A percentile compares a stretch with the other conserved stretches of the same genome.
Conservation (phyloP, 2,888 invertebrate species). For the Malthinus flaveolus region DNA sequence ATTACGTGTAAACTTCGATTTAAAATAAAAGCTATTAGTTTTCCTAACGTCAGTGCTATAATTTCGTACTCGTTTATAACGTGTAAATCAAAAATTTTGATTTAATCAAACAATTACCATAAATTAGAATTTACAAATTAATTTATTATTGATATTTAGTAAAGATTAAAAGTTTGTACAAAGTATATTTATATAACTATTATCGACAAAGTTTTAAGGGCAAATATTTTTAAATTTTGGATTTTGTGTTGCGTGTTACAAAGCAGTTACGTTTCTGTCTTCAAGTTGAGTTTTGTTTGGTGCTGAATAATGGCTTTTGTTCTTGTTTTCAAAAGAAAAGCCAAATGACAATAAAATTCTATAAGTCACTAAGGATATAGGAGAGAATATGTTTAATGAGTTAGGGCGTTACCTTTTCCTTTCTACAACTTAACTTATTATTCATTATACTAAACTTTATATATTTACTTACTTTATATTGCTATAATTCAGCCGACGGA, state of each 20-base stretch:
- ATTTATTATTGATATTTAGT: too few relatives aligned
- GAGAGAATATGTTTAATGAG: slow-evolving; percentile 34
- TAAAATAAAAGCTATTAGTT: too few relatives aligned
- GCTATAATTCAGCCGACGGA: too few relatives aligned
- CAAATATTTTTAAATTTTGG: slow-evolving; percentile 26
- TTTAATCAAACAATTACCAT: too few relatives aligned
- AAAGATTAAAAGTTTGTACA: background rate
- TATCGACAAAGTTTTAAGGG: background rate
- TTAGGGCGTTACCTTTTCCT: slow-evolving; percentile 14
- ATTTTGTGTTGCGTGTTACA: slow-evolving; percentile 33
- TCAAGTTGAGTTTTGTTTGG: slow-evolving; percentile 31
- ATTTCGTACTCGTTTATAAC: too few relatives aligned
- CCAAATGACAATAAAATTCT: slow-evolving; percentile 36
- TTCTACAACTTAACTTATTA: slow-evolving; percentile 13
- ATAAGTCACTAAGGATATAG: slow-evolving; percentile 34
- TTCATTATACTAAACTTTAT: slow-evolving; percentile 21
- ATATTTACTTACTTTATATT: slow-evolving; percentile 12
- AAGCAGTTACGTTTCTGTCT: slow-evolving; percentile 33
- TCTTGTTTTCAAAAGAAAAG: slow-evolving; percentile 30
- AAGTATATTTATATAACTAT: background rate
- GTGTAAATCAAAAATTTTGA: too few relatives aligned
- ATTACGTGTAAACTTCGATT: too few relatives aligned
- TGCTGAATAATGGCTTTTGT: slow-evolving; percentile 39
- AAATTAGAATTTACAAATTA: too few relatives aligned
- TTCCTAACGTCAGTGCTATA: too few relatives aligned